Evolutionary conservation across 2,888 invertebrate species (phyloP).

Genomic region (Philonicus albiceps): DNA sequence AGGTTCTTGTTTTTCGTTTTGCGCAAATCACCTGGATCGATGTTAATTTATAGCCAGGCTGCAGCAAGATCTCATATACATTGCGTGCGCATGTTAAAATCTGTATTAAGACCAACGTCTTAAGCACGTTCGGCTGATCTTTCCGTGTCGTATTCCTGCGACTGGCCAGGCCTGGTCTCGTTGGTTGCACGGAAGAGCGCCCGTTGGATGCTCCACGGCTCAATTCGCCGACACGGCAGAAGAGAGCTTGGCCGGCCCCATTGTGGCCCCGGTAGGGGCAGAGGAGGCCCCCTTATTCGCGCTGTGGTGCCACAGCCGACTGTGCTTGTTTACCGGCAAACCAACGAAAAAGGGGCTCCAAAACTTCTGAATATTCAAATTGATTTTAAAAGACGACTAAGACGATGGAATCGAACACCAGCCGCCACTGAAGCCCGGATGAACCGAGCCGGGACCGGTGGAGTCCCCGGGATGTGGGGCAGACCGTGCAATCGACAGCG

Average conservation of each 20-base stretch:
- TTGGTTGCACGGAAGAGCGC: slow-evolving; percentile 43
- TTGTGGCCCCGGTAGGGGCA: neutral
- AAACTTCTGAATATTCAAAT: slow-evolving; percentile 43
- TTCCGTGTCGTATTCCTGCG: neutral
- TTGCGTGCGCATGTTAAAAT: slow-evolving; percentile 51
- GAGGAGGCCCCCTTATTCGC: neutral
- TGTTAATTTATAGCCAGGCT: slow-evolving; percentile 48
- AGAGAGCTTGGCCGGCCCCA: neutral
- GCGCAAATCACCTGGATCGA: slow-evolving; percentile 46
- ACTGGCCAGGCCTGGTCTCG: slow-evolving; percentile 12
- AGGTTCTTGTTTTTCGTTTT: slow-evolving; percentile 31
- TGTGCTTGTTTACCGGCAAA: neutral
- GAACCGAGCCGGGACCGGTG: too few species aligned
- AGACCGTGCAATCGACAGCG: slow-evolving; percentile 8
- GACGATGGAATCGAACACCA: neutral
- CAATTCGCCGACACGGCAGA: neutral
- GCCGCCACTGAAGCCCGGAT: neutral
- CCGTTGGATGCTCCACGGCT: neutral
- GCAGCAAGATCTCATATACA: slow-evolving; percentile 50
- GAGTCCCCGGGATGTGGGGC: neutral
- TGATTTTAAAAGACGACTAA: neutral
- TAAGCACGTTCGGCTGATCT: slow-evolving; percentile 39
- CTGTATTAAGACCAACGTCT: slow-evolving; percentile 46
- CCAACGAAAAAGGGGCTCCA: neutral
- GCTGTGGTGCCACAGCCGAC: neutral